Base-by-base conservation (phyloP, 2,113 vertebrate species). In the Pseudorhombus dupliciocellatus region DNA sequence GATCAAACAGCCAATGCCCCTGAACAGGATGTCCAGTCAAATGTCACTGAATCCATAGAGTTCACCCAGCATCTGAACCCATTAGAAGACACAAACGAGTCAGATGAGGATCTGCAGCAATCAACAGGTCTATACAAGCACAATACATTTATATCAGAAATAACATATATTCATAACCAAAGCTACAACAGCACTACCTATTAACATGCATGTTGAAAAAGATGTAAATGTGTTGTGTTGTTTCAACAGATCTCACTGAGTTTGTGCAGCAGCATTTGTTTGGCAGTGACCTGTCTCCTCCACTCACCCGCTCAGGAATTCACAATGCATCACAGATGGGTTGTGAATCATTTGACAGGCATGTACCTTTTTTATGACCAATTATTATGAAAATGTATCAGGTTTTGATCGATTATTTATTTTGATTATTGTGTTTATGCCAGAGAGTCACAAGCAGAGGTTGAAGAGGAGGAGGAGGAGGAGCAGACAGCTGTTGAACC, bases 241-340 rank as follows among this genome's bases (percentile, higher is more conserved):
- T 75, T 60, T 8, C 22, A 66, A 28, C 69, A 94, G 93, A 90
- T 87, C 84, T 94, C 51, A 91, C 92, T 31, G 90, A 88, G 1
- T 93, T 90, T 82, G 92, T 94, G 50, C 88, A 94, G 62, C 85
- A 28, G 28, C 89, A 91, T 73, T 83, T 94, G 65, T 93, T 94
- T 72, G 88, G 76, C 26, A n/a, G 56, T 0, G 86, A 92, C 56
- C 58, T 79, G 40, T 87, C 91, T n/a, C 70, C 91, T 34, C 66
- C 84, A 0, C 86, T 92, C 3, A 75, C 73, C 25, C 90, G 84
- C 24, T 87, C 91, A 28, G 81, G 84, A 67, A 90, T 92, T 79
- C 91, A 88, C 44, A 54, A 75, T 10, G 31, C 64, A 5, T 86
- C 88, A n/a, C 66, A 75, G 12, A 40, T 2, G 8, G 80, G 68